Base-by-base conservation (phyloP, 2,888 invertebrate genomes). In the Trypoxylon attenuatum region DNA sequence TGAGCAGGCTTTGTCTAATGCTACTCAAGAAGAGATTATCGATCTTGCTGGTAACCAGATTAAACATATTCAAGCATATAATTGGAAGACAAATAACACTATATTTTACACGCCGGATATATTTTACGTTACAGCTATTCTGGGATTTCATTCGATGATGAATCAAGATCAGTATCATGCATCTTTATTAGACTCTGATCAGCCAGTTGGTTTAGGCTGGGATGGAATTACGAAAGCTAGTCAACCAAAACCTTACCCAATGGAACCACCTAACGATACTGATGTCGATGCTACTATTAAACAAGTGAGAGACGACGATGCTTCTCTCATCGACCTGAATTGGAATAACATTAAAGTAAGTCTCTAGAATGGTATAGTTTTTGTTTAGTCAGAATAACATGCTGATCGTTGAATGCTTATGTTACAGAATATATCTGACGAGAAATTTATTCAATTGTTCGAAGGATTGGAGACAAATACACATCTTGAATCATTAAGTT, bases 71-170 rank as follows among this genome's bases (percentile, higher is more conserved):
- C 22, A 46, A 38, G 21, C 5, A 50, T n/a, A n/a, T n/a, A n/a
- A n/a, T n/a, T n/a, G n/a, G n/a, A n/a, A n/a, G n/a, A n/a, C 33
- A 19, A 22, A 29, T 21, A 38, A n/a, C 16, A 22, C 13, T 2
- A 51, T 21, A 16, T n/a, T 5, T 27, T 10, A 15, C 29, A 8
- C 18, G 5, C 22, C 19, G 18, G 8, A 46, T 22, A 53, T 55
- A 18, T 63, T 47, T 63, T 53, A 70, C 50, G 66, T 89, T 89
- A 1, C 89, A 96, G 98, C 98, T 87, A 97, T 98, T 88, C 92
- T 98, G 85, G 99, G 99, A 84, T 98, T 99, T 92, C 99, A 99
- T 89, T 98, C 98, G 69, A 98, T 99, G 96, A 96, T 99, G 94
- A 99, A 98, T 88, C 99, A 99, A 90, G 98, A 98, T 87, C 99